Conservation (phyloP, 2,797 vertebrate species). For the Alauda arvensis region DNA sequence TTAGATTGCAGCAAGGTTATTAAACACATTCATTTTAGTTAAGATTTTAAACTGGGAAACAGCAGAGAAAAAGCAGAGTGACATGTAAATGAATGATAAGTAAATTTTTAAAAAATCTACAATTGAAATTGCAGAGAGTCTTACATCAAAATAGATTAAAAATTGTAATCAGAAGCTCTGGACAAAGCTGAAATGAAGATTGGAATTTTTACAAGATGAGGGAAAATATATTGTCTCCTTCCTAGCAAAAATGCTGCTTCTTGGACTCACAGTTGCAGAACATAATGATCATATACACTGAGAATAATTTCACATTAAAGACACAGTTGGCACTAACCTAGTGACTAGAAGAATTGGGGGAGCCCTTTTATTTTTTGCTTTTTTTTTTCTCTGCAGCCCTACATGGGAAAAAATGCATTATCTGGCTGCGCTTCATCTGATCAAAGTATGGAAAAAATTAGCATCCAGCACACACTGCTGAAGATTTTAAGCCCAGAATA, state of each 20-base stretch:
- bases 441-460: not conserved
- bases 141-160: not conserved
- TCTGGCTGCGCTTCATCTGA: not conserved
- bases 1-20: slow-evolving; percentile 18
- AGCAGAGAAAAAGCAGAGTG: not conserved
- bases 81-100: slow-evolving; percentile 10
- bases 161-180: not conserved
- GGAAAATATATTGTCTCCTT: not conserved
- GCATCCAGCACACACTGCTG: not conserved
- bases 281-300: not conserved
- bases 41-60: slow-evolving; percentile 28
- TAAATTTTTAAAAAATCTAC: not conserved
- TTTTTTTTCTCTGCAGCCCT: not conserved
- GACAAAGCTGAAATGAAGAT: not conserved
- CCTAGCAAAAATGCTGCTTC: not conserved
- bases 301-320: not conserved
- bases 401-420: not conserved
- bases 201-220: not conserved
- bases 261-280: not conserved
- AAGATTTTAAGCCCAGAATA: not conserved
- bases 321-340: not conserved
- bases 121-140: not conserved
- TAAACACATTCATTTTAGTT: slow-evolving; percentile 43
- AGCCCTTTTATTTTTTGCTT: fast-evolving
- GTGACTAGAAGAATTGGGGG: not conserved